A percentile compares a stretch with the other conserved stretches of the same genome.
These are phyloP conservation scores for Trichosurus vulpecula DNA, from an alignment of 2,797 vertebrate genomes.

Conservation along the genomic window DNA sequence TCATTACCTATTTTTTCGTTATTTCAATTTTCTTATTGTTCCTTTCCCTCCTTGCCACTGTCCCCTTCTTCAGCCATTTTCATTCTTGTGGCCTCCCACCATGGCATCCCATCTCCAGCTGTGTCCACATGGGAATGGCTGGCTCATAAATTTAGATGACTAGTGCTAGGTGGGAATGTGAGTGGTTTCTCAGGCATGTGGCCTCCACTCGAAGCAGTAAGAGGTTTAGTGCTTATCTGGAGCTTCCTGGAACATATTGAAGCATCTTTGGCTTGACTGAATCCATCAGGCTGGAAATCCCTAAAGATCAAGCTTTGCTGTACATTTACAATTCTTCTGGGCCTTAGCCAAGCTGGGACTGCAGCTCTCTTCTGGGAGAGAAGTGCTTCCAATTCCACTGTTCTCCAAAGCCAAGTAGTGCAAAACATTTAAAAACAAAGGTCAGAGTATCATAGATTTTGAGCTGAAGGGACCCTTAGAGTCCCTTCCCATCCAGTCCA, in stretches of 20 bases:
- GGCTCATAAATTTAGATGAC: slow-evolving; percentile 48
- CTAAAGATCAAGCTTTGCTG: slow-evolving; percentile 31
- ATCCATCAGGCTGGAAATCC: slow-evolving; percentile 56
- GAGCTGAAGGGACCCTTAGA: not conserved
- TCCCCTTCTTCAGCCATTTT: slow-evolving; percentile 14
- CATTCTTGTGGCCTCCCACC: slow-evolving; percentile 21
- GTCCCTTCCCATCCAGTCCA: not conserved
- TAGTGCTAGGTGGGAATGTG: slow-evolving; percentile 13
- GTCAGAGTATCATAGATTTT: not conserved
- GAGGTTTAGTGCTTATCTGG: slow-evolving; percentile 53
- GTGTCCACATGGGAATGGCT: slow-evolving; percentile 26
- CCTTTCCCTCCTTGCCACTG: slow-evolving; percentile 39
- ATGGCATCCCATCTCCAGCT: slow-evolving; percentile 9
- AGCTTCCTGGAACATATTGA: slow-evolving; percentile 51
- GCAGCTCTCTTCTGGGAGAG: slow-evolving; percentile 50
- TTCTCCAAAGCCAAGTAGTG: not conserved
- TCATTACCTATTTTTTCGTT: slow-evolving; percentile 60
- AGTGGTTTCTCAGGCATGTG: slow-evolving; percentile 19
- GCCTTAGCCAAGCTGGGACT: slow-evolving; percentile 54
- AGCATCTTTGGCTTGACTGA: slow-evolving; percentile 52
- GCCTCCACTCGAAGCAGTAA: not conserved
- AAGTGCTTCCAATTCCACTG: slow-evolving; percentile 48
- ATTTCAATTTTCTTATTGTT: slow-evolving; percentile 64
- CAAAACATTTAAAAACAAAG: not conserved
- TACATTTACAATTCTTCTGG: slow-evolving; percentile 62